These are phyloP conservation scores for Latrodectus geometricus DNA, from an alignment of 1,140 invertebrate genomes.

Conservation along the genomic window DNA sequence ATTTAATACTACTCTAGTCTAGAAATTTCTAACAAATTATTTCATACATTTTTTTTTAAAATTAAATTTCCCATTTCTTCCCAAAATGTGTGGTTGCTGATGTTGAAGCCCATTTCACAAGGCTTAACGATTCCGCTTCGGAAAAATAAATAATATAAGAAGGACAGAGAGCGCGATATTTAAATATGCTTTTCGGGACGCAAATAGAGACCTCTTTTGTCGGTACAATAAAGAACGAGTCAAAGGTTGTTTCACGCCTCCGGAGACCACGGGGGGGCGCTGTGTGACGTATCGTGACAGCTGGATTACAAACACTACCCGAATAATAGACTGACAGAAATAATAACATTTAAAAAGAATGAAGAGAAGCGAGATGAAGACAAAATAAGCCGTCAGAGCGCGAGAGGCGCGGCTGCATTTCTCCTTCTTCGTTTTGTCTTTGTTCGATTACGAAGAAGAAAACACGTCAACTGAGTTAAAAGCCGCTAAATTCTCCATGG, in stretches of 20 bases:
- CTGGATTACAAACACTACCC: constrained; percentile 43
- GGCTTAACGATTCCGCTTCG: too few species aligned
- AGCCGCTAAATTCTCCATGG: too few species aligned
- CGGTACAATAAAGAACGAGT: constrained; percentile 4
- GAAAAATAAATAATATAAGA: too few species aligned
- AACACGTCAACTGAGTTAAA: neutral
- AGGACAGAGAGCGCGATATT: too few species aligned
- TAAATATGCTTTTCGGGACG: neutral
- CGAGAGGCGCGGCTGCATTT: neutral
- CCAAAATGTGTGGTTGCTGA: too few species aligned
- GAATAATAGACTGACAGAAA: constrained; percentile 41
- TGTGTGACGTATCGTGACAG: constrained; percentile 35
- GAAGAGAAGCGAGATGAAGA: neutral
- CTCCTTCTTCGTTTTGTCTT: neutral
- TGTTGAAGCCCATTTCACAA: too few species aligned
- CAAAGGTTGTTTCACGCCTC: constrained; percentile 51
- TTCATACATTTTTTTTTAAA: too few species aligned
- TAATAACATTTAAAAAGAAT: constrained; percentile 18
- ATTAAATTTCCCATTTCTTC: too few species aligned
- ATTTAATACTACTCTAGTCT: too few species aligned
- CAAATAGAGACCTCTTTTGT: constrained; percentile 37
- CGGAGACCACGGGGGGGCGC: constrained; percentile 24
- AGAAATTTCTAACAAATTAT: too few species aligned
- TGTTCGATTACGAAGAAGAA: neutral
- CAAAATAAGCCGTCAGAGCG: neutral